A percentile compares a stretch with the other conserved stretches of the same genome.
Evolutionary conservation across 2,113 vertebrate genomes (phyloP).

Genomic region (Riparia riparia): DNA sequence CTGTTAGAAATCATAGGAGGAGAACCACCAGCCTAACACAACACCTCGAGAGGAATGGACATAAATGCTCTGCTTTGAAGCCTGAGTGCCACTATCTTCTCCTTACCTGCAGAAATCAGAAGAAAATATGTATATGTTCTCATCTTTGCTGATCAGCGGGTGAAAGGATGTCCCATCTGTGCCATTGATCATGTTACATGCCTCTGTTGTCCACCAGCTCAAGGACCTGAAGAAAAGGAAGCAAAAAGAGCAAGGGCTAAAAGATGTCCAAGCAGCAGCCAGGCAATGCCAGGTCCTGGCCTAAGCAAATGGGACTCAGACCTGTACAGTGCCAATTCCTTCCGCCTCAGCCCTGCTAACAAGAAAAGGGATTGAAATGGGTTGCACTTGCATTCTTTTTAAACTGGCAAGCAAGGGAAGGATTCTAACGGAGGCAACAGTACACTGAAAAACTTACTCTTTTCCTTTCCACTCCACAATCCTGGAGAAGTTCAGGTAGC

Average conservation of each 20-base stretch:
- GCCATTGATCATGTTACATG: constrained; percentile 96
- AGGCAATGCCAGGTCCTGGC: not conserved
- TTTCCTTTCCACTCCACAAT: constrained; percentile 89
- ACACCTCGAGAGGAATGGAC: not conserved
- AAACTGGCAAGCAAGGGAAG: not conserved
- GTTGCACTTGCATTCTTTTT: not conserved
- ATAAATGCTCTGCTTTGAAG: not conserved
- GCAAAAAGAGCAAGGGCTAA: not conserved
- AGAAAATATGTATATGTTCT: constrained; percentile 89
- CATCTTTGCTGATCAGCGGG: constrained; percentile 84
- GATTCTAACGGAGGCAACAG: not conserved
- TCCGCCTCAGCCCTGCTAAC: not conserved
- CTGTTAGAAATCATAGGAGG: not conserved
- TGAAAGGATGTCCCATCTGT: constrained; percentile 94
- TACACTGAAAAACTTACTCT: constrained; percentile 76
- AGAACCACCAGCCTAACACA: not conserved
- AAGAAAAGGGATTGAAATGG: not conserved
- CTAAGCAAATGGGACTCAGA: not conserved
- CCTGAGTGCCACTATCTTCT: not conserved
- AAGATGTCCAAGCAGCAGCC: not conserved
- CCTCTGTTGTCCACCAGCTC: constrained; percentile 88
- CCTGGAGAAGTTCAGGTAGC: constrained; percentile 89
- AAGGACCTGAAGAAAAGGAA: constrained; percentile 75
- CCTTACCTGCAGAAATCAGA: constrained; percentile 95
- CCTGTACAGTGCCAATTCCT: not conserved